phyloP scores from a whole-genome alignment of 2,113 vertebrate genomes.

The Rhadina sibilatrix region DNA sequence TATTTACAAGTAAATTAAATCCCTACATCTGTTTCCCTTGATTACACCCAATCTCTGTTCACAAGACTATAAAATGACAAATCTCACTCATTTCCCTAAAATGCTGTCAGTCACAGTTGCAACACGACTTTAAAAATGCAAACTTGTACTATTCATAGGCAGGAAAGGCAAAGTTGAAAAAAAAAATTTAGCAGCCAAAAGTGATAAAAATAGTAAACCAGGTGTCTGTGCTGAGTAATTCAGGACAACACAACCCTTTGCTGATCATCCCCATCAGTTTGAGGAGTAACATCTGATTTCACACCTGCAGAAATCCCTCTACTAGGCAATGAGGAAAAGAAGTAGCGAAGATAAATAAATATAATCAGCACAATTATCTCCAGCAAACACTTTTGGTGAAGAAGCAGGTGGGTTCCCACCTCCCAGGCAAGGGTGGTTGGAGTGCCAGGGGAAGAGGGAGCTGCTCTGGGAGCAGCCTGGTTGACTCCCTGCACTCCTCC shows the following conservation, averaged over 20 bases:
- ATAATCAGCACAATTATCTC: neutral
- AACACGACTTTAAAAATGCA: neutral
- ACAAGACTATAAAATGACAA: neutral
- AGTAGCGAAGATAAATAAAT: neutral
- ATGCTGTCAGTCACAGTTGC: neutral
- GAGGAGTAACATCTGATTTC: slow-evolving; percentile 1
- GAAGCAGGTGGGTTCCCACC: neutral
- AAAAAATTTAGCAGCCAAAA: neutral
- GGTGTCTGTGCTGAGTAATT: neutral
- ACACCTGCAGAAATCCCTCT: slow-evolving; percentile 8
- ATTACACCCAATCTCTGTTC: neutral
- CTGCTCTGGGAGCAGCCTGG: neutral
- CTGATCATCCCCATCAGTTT: neutral
- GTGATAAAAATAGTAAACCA: neutral
- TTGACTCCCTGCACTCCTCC: neutral
- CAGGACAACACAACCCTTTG: neutral
- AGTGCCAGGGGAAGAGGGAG: neutral
- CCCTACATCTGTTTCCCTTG: neutral
- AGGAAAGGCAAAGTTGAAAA: neutral
- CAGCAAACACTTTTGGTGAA: neutral
- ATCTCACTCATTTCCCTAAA: neutral
- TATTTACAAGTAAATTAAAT: neutral
- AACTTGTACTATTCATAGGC: neutral
- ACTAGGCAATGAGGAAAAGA: neutral
- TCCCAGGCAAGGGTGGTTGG: neutral